phyloP scores from a whole-genome alignment of 2,797 vertebrate species.

The Heliangelus exortis region DNA sequence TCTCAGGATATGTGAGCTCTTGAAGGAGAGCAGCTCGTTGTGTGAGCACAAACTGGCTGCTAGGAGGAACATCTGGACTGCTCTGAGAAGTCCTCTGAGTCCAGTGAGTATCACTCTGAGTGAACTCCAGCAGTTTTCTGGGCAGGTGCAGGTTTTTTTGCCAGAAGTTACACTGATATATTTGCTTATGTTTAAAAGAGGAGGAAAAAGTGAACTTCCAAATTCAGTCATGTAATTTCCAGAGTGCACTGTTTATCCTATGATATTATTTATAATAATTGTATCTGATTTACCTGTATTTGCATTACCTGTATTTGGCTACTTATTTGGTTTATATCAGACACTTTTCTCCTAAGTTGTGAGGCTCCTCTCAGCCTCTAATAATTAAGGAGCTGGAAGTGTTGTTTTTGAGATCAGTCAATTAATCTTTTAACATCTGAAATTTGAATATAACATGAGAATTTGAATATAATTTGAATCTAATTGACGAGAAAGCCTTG shows the following conservation, averaged over 20 bases:
- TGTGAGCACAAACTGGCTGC: background rate
- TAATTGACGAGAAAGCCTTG: background rate
- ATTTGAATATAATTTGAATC: too few relatives aligned
- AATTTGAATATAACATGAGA: background rate
- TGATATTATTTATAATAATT: background rate
- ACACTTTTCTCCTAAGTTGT: background rate
- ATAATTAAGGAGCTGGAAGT: background rate
- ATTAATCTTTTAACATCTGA: background rate
- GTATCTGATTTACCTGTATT: fast-evolving
- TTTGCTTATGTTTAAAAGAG: background rate
- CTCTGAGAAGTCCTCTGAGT: background rate
- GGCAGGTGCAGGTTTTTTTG: background rate
- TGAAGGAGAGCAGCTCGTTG: background rate
- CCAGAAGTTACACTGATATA: background rate
- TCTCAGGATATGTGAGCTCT: background rate
- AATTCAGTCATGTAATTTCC: background rate
- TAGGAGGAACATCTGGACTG: background rate
- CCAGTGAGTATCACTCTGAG: background rate
- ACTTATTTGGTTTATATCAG: background rate
- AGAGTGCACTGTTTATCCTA: too few relatives aligned
- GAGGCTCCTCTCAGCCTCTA: background rate
- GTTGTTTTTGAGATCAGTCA: background rate
- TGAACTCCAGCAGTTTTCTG: background rate
- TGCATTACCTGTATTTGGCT: background rate
- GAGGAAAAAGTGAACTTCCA: background rate